Evolutionary conservation across 1,140 invertebrate genomes (phyloP), one percentile per base, ranked within the genome.

Genomic region (Conus ventricosus): DNA sequence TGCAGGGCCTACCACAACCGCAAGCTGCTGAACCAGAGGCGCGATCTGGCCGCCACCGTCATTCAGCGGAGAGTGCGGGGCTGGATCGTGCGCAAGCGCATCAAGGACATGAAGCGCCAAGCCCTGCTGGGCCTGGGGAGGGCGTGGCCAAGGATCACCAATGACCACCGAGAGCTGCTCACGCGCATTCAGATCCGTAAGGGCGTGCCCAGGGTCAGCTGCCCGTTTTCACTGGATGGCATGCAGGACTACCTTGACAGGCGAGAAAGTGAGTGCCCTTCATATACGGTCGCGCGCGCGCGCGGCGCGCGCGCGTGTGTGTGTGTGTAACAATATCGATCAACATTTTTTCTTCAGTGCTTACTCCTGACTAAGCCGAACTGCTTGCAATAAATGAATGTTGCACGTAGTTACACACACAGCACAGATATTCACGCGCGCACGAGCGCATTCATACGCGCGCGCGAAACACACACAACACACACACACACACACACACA

Each of bases 11-110:
- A 92, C 87, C 88, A 93, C 81, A 89, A 87, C 8, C 87, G 91
- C n/a, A 89, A 88, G 54, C 84, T 93, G 39, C 80, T 89, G 63
- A 90, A 90, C 84, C 91, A 90, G 54, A 81, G 88, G 51, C 86
- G 91, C 23, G 39, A 80, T 15, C 54, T 87, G 15, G 91, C 91
- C 0, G 90, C 92, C 51, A 86, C 89, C 10, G 60, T 90, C 57
- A 89, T 93, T 55, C 93, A 93, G 75, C 88, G 87, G 63, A 57
- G 87, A 15, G 90, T 91, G 51, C 88, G 91, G n/a, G 93, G 93
- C 7, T 92, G 91, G 89, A 80, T 80, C 8, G 88, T 92, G 10
- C 88, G 93, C 81, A 67, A 81, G 23, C 54, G 81, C 6, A 53
- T 93, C 0, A 75, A 84, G 10, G 81, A 90, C 71, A 87, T 93